Evolutionary conservation across 2,888 invertebrate species (phyloP).

Genomic region (Chrysomela aeneicollis): DNA sequence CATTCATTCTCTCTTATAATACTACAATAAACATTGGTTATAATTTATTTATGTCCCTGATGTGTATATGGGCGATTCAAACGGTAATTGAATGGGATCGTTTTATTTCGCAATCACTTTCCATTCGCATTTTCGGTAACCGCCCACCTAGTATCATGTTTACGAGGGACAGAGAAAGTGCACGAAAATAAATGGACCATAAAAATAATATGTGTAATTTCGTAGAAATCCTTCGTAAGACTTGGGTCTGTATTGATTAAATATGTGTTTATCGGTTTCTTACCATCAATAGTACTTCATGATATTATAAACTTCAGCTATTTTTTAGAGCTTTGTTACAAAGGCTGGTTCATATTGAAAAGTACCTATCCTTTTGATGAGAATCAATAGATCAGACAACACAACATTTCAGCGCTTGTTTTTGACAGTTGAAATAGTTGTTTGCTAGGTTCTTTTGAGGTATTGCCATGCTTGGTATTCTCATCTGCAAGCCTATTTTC

Average conservation of each 20-base stretch:
- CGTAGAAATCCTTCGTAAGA: background rate
- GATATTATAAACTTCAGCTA: too few species aligned
- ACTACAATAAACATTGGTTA: background rate
- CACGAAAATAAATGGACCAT: background rate
- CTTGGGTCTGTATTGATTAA: background rate
- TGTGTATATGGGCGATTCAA: background rate
- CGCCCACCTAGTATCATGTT: slow-evolving; percentile 13
- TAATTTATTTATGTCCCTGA: background rate
- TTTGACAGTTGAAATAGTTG: too few species aligned
- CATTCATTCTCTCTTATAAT: background rate
- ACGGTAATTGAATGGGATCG: slow-evolving; percentile 1
- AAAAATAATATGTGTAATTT: background rate
- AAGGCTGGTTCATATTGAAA: too few species aligned
- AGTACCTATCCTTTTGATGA: too few species aligned
- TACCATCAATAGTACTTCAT: too few species aligned
- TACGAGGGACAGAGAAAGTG: slow-evolving; percentile 2
- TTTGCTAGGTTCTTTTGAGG: too few species aligned
- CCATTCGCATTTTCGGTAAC: slow-evolving; percentile 18
- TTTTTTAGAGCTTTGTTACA: too few species aligned
- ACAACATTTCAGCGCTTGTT: too few species aligned
- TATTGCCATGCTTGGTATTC: too few species aligned
- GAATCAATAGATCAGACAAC: too few species aligned
- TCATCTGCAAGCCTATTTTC: too few species aligned
- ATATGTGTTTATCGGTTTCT: too few species aligned
- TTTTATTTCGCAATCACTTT: slow-evolving; percentile 21